Conservation (phyloP, 2,888 invertebrate species). For the Sesia apiformis region DNA sequence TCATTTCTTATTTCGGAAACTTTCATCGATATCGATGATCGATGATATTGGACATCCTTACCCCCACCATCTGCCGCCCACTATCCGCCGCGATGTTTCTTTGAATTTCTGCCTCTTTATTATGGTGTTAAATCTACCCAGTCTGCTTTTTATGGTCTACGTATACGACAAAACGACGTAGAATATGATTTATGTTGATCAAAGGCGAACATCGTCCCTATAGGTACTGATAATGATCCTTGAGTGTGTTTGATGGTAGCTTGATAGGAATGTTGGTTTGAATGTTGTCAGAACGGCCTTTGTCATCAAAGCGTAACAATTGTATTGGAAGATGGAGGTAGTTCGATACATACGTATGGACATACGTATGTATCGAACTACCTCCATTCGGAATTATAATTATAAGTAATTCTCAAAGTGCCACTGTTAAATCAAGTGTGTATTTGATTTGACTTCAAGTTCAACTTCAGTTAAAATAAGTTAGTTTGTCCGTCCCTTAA, state of each 20-base stretch:
- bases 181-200: not conserved
- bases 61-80: slow-evolving; percentile 20
- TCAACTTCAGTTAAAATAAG: no score
- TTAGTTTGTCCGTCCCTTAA: no score
- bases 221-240: not conserved
- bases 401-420: no score
- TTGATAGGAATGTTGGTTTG: not conserved
- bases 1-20: no score
- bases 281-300: no score
- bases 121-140: slow-evolving; percentile 17
- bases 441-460: no score
- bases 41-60: slow-evolving; percentile 10
- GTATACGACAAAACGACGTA: not conserved
- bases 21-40: slow-evolving; percentile 2
- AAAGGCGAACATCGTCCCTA: not conserved
- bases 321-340: no score
- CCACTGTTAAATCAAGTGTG: no score
- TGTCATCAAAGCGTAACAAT: no score
- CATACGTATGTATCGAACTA: no score
- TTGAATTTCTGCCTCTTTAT: slow-evolving; percentile 27
- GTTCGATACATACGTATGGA: no score
- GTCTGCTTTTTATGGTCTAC: slow-evolving; percentile 1
- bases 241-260: not conserved
- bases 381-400: no score
- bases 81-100: slow-evolving; percentile 20